These are phyloP conservation scores for Pogonophryne albipinna DNA, from an alignment of 2,797 vertebrate species.

Conservation along the genomic window DNA sequence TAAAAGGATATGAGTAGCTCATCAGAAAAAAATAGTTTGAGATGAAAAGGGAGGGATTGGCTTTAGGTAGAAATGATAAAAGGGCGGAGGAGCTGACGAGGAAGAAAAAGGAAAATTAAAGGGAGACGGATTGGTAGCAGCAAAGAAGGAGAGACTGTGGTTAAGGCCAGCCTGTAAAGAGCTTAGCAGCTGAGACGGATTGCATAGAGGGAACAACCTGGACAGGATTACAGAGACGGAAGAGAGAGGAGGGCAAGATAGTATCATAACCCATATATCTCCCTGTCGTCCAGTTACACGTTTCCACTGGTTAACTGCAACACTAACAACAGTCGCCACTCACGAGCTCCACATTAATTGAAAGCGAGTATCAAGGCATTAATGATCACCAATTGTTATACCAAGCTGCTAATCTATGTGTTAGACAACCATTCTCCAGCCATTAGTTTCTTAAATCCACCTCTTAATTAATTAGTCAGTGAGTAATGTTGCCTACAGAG, in stretches of 20 bases:
- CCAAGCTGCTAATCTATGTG: slow-evolving; percentile 62
- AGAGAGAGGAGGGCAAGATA: slow-evolving; percentile 53
- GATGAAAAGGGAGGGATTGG: slow-evolving; percentile 42
- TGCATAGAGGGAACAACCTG: slow-evolving; percentile 79
- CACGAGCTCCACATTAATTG: slow-evolving; percentile 53
- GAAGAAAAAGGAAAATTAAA: slow-evolving; percentile 58
- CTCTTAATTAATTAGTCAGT: slow-evolving; percentile 70
- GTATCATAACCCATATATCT: slow-evolving; percentile 55
- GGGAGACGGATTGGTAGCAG: slow-evolving; percentile 52
- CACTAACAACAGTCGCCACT: slow-evolving; percentile 21
- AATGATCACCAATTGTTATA: slow-evolving; percentile 55
- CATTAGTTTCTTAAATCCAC: slow-evolving; percentile 69
- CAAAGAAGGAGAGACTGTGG: slow-evolving; percentile 40
- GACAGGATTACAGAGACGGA: slow-evolving; percentile 76
- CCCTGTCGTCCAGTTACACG: slow-evolving; percentile 32
- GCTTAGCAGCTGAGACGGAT: slow-evolving; percentile 83
- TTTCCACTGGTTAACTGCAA: slow-evolving; percentile 28
- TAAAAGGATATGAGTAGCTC: slow-evolving; percentile 50
- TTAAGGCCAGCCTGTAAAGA: slow-evolving; percentile 77
- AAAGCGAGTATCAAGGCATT: slow-evolving; percentile 25
- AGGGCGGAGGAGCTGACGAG: slow-evolving; percentile 50
- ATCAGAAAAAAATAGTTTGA: slow-evolving; percentile 37
- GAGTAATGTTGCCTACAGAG: slow-evolving; percentile 58
- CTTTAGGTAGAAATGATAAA: slow-evolving; percentile 54
- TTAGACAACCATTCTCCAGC: slow-evolving; percentile 61